A percentile compares a stretch with the other conserved stretches of the same genome.
These are phyloP conservation scores for Camponotus fellah DNA, from an alignment of 2,888 invertebrate species.

Conservation along the genomic window DNA sequence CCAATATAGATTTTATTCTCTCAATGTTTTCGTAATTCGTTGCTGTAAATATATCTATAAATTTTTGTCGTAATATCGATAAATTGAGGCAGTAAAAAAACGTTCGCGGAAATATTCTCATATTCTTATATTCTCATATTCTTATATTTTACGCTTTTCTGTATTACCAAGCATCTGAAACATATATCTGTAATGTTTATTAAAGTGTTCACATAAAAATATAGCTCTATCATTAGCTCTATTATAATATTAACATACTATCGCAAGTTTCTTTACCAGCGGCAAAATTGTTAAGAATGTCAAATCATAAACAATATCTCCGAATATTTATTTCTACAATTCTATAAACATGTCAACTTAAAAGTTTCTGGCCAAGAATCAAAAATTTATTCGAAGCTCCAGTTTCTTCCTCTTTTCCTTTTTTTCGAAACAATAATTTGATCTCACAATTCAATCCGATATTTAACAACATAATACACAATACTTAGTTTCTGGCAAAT, in stretches of 20 bases:
- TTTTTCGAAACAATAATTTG: not conserved
- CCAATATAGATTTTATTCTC: constrained; percentile 6
- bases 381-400: not conserved
- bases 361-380: not conserved
- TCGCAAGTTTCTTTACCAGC: not conserved
- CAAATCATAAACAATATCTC: no score
- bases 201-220: not conserved
- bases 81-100: not conserved
- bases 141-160: constrained; percentile 13
- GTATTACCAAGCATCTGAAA: not conserved
- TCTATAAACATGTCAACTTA: constrained; percentile 4
- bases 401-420: not conserved
- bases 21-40: not conserved
- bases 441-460: not conserved
- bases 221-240: not conserved
- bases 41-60: not conserved
- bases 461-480: no score
- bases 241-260: not conserved
- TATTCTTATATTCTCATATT: not conserved
- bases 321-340: constrained; percentile 16
- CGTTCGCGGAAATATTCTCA: not conserved
- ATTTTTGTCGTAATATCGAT: not conserved
- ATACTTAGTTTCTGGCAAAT: constrained; percentile 7
- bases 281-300: not conserved
- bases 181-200: not conserved